Percentiles rank a stretch among this genome's conserved stretches.
phyloP scores from a whole-genome alignment of 1,140 invertebrate species.

The Tetragnatha versicolor region DNA sequence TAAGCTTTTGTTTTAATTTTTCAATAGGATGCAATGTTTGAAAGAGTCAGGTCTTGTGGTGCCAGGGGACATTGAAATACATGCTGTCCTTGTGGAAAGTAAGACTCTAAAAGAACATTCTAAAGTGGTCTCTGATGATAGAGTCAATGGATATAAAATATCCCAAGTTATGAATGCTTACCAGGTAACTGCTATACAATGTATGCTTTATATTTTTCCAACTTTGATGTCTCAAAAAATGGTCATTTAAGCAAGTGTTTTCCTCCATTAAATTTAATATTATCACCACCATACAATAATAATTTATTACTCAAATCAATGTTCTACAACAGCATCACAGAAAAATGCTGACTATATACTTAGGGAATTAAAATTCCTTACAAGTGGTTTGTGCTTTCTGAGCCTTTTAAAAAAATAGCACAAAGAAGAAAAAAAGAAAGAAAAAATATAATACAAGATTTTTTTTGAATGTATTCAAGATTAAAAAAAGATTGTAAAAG shows the following conservation, averaged over 20 bases:
- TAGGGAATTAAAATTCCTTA: no score
- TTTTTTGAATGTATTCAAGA: no score
- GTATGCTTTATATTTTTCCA: not conserved
- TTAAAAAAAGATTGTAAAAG: no score
- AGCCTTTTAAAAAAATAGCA: no score
- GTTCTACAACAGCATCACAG: no score
- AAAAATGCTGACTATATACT: no score
- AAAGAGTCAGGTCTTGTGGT: conserved; percentile 61
- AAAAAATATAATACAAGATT: no score
- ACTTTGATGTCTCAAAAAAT: not conserved
- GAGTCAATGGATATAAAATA: conserved; percentile 62
- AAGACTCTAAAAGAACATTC: conserved; percentile 60
- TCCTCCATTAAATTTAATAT: not conserved
- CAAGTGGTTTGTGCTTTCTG: no score
- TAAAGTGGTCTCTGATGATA: conserved; percentile 60
- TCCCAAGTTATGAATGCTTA: conserved; percentile 67
- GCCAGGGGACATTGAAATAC: conserved; percentile 63
- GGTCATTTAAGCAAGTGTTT: not conserved
- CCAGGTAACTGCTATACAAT: conserved; percentile 61
- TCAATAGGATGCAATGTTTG: conserved; percentile 38
- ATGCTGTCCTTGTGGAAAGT: conserved; percentile 61
- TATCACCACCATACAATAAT: not conserved
- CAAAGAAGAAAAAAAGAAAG: no score
- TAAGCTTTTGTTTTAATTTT: not conserved
- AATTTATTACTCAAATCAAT: not conserved